Percentiles rank a stretch among this genome's conserved stretches.
Evolutionary conservation across 2,797 vertebrate species (phyloP).

Genomic region (Pseudotriccus pelzelni): DNA sequence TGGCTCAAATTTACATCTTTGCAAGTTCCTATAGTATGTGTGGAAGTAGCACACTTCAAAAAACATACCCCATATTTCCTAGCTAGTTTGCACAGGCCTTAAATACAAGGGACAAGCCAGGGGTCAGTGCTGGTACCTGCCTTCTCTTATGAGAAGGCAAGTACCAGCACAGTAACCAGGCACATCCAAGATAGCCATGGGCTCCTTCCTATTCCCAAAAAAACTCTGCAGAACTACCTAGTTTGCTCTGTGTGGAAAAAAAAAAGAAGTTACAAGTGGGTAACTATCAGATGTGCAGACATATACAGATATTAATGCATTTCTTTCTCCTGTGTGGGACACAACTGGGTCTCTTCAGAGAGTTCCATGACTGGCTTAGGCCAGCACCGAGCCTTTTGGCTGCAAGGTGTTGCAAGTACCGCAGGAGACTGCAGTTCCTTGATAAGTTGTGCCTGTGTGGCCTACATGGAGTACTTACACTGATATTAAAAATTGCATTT

Average conservation of each 20-base stretch:
- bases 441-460: neutral
- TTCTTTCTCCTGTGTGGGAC: neutral
- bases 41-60: neutral
- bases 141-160: neutral
- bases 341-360: neutral
- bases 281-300: neutral
- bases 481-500: slow-evolving; percentile 41
- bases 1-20: neutral
- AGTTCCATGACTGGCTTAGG: neutral
- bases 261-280: neutral
- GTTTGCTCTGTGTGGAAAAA: neutral
- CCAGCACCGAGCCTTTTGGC: neutral
- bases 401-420: neutral
- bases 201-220: neutral
- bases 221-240: neutral
- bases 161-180: accelerated
- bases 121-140: neutral
- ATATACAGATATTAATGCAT: neutral
- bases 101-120: neutral
- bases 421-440: neutral
- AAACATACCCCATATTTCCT: neutral
- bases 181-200: accelerated
- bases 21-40: neutral
- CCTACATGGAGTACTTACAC: neutral
- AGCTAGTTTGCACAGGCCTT: neutral